Conservation (phyloP, 2,888 invertebrate species). For the Platycheirus albimanus region DNA sequence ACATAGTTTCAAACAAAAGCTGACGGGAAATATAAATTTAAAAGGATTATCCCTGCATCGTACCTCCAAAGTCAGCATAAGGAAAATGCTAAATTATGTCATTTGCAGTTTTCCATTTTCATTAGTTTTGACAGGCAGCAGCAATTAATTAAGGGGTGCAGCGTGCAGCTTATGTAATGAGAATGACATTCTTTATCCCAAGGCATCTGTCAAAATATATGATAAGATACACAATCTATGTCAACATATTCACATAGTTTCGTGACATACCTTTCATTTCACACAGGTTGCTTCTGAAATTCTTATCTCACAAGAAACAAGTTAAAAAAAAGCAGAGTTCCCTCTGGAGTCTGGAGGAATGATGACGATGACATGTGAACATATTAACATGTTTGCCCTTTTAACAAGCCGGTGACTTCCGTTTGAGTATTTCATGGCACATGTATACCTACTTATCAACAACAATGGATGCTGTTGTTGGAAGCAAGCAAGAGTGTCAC, state of each 20-base stretch:
- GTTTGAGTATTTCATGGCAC: conserved; percentile 52
- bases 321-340: conserved; percentile 17
- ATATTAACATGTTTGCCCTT: conserved; percentile 71
- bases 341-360: conserved; percentile 11
- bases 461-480: conserved; percentile 69
- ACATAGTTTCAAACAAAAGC: neutral
- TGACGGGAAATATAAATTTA: conserved; percentile 2
- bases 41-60: neutral
- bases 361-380: conserved; percentile 56
- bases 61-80: no score
- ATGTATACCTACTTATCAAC: conserved; percentile 29
- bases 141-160: conserved; percentile 26
- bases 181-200: conserved; percentile 39
- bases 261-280: conserved; percentile 15
- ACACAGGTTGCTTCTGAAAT: conserved; percentile 30
- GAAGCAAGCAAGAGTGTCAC: conserved; percentile 50
- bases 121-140: neutral
- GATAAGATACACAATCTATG: conserved; percentile 42
- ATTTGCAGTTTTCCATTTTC: conserved; percentile 1
- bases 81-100: neutral
- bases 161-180: conserved; percentile 1
- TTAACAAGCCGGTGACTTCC: conserved; percentile 67
- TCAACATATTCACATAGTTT: conserved; percentile 15
- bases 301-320: conserved; percentile 35
- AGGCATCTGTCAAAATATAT: conserved; percentile 59